A percentile compares a stretch with the other conserved stretches of the same genome.
Evolutionary conservation across 1,140 invertebrate genomes (phyloP).

Genomic region (Orchesella cincta): DNA sequence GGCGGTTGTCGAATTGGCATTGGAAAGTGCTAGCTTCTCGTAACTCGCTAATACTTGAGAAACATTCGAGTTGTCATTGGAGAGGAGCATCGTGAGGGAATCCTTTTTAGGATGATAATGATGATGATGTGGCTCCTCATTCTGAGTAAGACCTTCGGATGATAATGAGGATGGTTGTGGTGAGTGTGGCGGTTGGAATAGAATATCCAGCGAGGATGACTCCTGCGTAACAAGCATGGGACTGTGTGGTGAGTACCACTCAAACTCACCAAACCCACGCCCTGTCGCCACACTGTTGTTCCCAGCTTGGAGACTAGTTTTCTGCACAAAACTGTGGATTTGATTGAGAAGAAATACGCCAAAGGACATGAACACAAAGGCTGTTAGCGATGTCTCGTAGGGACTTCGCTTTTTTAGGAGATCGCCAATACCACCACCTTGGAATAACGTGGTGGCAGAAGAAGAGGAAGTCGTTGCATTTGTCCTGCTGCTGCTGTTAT

Average conservation of each 20-base stretch:
- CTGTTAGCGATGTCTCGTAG: constrained; percentile 57
- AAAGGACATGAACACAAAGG: constrained; percentile 63
- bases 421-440: too few species aligned
- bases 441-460: too few species aligned
- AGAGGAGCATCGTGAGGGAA: too few species aligned
- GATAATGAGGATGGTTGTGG: too few species aligned
- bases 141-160: too few species aligned
- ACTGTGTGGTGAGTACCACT: constrained; percentile 57
- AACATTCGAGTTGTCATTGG: too few species aligned
- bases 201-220: constrained; percentile 47
- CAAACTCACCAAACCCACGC: constrained; percentile 60
- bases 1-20: too few species aligned
- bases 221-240: background rate
- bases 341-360: constrained; percentile 65
- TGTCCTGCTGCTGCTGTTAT: background rate
- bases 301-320: constrained; percentile 40
- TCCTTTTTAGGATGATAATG: too few species aligned
- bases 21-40: too few species aligned
- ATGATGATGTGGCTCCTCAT: too few species aligned
- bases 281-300: background rate
- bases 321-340: constrained; percentile 56
- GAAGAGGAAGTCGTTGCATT: background rate
- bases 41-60: too few species aligned
- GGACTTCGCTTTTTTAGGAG: constrained; percentile 42
- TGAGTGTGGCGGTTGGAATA: constrained; percentile 51